Percentiles rank a stretch among this genome's conserved stretches.
Conservation (phyloP, 1,140 invertebrate genomes). For the Radopholus similis region DNA sequence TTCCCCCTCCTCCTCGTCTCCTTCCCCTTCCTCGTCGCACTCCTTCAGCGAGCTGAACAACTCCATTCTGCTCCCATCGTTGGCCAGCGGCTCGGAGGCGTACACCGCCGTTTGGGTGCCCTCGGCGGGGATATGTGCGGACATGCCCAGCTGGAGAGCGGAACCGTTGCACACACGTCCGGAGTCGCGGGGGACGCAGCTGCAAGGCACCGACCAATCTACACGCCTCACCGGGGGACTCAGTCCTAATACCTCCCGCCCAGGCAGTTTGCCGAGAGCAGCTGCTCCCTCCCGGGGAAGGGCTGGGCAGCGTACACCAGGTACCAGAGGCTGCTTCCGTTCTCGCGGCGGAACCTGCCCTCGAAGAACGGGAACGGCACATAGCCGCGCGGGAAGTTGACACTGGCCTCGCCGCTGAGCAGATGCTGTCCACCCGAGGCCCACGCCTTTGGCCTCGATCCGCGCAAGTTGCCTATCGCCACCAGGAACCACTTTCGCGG, state of each 20-base stretch:
- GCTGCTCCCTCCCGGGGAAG: not conserved
- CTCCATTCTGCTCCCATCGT: not conserved
- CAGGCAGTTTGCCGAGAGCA: not conserved
- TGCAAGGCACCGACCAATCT: not conserved
- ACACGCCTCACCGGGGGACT: not conserved
- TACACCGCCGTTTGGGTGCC: not conserved
- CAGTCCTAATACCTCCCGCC: not conserved
- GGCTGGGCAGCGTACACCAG: not conserved
- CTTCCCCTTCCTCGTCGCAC: not conserved
- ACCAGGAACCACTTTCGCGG: not conserved
- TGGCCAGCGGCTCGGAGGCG: not conserved
- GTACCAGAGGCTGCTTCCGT: not conserved
- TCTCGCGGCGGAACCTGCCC: not conserved
- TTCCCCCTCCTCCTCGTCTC: not conserved
- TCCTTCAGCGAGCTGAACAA: not conserved
- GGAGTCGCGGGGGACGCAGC: not conserved
- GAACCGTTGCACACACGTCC: not conserved
- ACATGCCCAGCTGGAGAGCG: not conserved
- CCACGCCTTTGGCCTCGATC: not conserved
- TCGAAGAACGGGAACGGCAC: not conserved
- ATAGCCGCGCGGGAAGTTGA: not conserved
- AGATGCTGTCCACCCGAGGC: not conserved
- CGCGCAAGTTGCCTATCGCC: not conserved
- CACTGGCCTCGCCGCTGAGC: not conserved
- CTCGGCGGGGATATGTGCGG: not conserved